These are phyloP conservation scores for Panonychus citri DNA, from an alignment of 1,140 invertebrate species.

Conservation along the genomic window DNA sequence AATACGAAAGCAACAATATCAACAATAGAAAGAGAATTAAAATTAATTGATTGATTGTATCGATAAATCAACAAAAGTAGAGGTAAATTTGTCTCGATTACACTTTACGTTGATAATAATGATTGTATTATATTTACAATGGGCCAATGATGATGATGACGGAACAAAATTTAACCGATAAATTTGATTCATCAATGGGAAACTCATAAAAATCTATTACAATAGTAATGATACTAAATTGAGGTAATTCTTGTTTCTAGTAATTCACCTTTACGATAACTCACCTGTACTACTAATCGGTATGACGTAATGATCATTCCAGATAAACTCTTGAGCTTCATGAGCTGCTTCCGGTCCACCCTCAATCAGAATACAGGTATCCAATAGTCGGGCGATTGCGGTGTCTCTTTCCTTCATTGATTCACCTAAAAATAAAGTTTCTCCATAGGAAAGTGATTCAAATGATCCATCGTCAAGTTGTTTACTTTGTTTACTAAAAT, in stretches of 20 bases:
- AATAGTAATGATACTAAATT: no score
- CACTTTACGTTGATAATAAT: background rate
- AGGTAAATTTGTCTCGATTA: background rate
- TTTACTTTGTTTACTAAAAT: conserved; percentile 8
- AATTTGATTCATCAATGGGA: no score
- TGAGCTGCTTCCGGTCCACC: conserved; percentile 15
- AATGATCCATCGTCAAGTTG: conserved; percentile 22
- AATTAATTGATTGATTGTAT: background rate
- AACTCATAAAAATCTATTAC: no score
- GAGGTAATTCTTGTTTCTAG: no score
- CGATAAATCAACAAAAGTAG: background rate
- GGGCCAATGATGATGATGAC: no score
- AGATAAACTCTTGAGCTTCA: conserved; percentile 22
- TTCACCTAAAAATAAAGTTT: conserved; percentile 22
- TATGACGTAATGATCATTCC: conserved; percentile 24
- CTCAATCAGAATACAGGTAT: conserved; percentile 23
- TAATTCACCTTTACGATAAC: background rate
- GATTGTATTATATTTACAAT: background rate
- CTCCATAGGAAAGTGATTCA: conserved; percentile 19
- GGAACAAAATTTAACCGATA: no score
- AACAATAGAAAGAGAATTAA: background rate
- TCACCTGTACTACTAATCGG: conserved; percentile 19
- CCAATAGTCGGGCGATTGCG: conserved; percentile 20
- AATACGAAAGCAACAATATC: background rate
- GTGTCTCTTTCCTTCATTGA: conserved; percentile 21